Conservation (phyloP, 1,140 invertebrate genomes). For the Caenorhabditis tropicalis region DNA sequence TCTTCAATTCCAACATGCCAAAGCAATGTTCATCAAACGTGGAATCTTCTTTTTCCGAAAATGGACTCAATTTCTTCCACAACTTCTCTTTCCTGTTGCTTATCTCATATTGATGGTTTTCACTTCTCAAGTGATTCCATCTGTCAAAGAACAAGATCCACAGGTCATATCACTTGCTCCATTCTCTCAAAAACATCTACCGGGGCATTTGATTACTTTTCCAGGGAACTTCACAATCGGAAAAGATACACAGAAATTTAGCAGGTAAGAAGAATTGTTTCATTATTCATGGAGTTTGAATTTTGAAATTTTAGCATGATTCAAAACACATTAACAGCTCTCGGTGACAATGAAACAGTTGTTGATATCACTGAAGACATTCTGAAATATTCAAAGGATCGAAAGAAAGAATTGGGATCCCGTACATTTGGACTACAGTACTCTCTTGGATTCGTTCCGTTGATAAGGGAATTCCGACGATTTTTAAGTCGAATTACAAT, state of each 20-base stretch:
- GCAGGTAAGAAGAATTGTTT: no score
- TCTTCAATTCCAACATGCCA: constrained; percentile 45
- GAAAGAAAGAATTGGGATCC: constrained; percentile 24
- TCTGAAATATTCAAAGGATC: background rate
- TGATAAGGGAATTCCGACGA: background rate
- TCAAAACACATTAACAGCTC: background rate
- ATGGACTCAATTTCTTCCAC: constrained; percentile 60
- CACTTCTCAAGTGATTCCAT: constrained; percentile 35
- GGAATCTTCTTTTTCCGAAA: constrained; percentile 57
- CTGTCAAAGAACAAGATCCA: constrained; percentile 50
- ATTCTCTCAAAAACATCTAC: background rate
- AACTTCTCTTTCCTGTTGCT: constrained; percentile 54
- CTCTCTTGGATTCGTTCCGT: constrained; percentile 28
- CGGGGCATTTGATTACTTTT: constrained; percentile 5
- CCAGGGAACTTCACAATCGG: background rate
- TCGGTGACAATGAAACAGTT: background rate
- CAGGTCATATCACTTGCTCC: constrained; percentile 19
- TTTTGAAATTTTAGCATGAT: no score
- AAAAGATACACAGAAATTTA: background rate
- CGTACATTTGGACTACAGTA: constrained; percentile 50
- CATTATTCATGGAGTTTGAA: no score
- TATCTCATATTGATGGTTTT: constrained; percentile 44
- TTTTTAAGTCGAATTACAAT: background rate
- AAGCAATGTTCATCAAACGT: constrained; percentile 58
- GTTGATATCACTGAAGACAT: background rate